Evolutionary conservation across 2,797 vertebrate genomes (phyloP), one percentile per base, ranked within the genome.

Genomic region (Chelon labrosus): DNA sequence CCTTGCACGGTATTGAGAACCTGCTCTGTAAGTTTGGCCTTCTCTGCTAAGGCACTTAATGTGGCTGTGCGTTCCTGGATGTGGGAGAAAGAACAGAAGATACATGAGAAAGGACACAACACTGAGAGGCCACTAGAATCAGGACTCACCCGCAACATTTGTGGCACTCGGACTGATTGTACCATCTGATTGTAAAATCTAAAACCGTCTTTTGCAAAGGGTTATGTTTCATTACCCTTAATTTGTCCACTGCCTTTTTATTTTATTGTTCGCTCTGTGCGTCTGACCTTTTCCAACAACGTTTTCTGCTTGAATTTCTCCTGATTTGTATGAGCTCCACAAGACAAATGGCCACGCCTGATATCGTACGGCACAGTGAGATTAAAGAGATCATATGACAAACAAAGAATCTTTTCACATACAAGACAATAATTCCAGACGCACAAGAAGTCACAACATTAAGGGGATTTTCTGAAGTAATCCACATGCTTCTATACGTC

Each of bases 21-120:
- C 85, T 96, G 88, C 72, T 97, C 94, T 0, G 96, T 97, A 19
- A 98, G 93, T 56, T 61, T 94, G 75, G 97, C 97, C 91, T 96
- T 97, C 83, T 95, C 94, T 0, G 96, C 96, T 84, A 98, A 91
- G 65, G 89, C 70, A 4, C 86, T 86, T 51, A 98, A 91, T 6
- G 96, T 95, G 0, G 84, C 90, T 13, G 86, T 92, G 65, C 93
- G 95, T 85, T 98, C 97, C 97, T 98, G 92, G 3, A 54, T 3
- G 31, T 7, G 13, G 25, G 50, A 59, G 27, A 55, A 20, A 27
- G 8, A 7, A 51, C 1, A 22, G 3, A 42, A 17, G 0, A 54
- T 10, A 50, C 27, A 54, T 3, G 9, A 51, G 17, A 70, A 11
- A 58, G 25, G 12, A 17, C 49, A 52, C 3, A 25, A 65, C 39